Conservation (phyloP, 2,888 invertebrate genomes). For the Germaria angustata region DNA sequence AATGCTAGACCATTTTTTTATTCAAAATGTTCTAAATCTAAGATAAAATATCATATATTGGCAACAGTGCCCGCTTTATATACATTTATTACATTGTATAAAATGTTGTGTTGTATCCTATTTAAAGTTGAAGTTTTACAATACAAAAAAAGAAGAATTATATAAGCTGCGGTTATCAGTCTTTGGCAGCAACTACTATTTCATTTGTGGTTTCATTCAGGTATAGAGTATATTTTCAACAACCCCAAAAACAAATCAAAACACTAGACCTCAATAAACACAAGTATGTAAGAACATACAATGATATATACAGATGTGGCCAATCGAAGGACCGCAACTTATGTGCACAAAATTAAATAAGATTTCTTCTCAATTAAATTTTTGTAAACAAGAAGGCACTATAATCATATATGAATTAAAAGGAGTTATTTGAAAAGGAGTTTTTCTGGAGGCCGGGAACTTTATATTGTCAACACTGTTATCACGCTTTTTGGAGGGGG, state of each 20-base stretch:
- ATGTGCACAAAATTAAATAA: neutral
- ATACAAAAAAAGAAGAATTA: neutral
- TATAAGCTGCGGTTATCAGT: neutral
- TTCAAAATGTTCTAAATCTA: too few relatives aligned
- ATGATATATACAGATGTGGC: neutral
- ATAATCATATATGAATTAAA: too few relatives aligned
- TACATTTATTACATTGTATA: too few relatives aligned
- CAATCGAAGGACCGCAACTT: neutral
- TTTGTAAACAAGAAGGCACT: neutral
- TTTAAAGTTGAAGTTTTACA: neutral
- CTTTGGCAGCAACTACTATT: neutral
- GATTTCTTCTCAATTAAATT: neutral
- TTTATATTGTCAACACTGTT: too few relatives aligned
- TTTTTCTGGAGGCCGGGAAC: too few relatives aligned
- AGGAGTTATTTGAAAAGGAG: too few relatives aligned
- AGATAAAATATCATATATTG: too few relatives aligned
- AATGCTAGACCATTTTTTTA: too few relatives aligned
- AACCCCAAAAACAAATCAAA: constrained; percentile 39
- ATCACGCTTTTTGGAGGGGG: too few relatives aligned
- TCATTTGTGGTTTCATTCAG: constrained; percentile 14
- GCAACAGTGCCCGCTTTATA: too few relatives aligned
- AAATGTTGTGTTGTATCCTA: too few relatives aligned
- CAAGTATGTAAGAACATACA: neutral
- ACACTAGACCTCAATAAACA: constrained; percentile 31
- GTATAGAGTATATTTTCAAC: constrained; percentile 11